A percentile compares a stretch with the other conserved stretches of the same genome.
Evolutionary conservation across 2,797 vertebrate species (phyloP).

Genomic region (Cryptoprocta ferox): DNA sequence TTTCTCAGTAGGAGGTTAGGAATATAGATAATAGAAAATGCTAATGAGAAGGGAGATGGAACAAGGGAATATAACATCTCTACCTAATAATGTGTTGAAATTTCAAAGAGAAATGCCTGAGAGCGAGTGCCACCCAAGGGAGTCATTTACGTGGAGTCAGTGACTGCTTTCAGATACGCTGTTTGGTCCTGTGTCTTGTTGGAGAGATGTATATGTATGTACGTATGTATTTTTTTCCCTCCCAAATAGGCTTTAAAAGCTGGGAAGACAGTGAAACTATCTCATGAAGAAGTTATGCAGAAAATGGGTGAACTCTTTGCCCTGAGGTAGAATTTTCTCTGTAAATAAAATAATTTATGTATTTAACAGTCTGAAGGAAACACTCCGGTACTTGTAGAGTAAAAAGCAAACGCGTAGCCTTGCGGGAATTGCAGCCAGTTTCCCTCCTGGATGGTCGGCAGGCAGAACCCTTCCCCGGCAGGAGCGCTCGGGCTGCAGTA

Average conservation of each 20-base stretch:
- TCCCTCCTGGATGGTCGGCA: not conserved
- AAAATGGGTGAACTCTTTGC: conserved; percentile 98
- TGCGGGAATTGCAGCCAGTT: not conserved
- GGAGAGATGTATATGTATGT: not conserved
- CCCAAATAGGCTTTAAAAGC: conserved; percentile 93
- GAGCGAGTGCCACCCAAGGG: not conserved
- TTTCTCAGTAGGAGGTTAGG: not conserved
- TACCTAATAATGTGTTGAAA: not conserved
- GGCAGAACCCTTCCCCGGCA: not conserved
- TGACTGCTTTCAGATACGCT: not conserved
- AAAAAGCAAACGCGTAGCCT: not conserved
- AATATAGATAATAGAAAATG: not conserved
- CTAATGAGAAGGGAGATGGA: not conserved
- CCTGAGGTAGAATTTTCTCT: conserved; percentile 89
- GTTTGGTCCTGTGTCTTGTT: not conserved
- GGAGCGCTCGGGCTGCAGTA: not conserved
- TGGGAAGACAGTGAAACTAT: conserved; percentile 93
- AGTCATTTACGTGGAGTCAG: not conserved
- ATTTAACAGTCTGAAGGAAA: not conserved
- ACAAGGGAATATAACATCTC: not conserved
- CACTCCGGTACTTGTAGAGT: not conserved
- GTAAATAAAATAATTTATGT: not conserved
- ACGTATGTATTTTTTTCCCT: conserved; percentile 27
- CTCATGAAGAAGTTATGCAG: conserved; percentile 97
- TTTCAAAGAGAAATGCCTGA: not conserved